These are phyloP conservation scores for Aelia acuminata DNA, from an alignment of 2,888 invertebrate genomes.

Conservation along the genomic window DNA sequence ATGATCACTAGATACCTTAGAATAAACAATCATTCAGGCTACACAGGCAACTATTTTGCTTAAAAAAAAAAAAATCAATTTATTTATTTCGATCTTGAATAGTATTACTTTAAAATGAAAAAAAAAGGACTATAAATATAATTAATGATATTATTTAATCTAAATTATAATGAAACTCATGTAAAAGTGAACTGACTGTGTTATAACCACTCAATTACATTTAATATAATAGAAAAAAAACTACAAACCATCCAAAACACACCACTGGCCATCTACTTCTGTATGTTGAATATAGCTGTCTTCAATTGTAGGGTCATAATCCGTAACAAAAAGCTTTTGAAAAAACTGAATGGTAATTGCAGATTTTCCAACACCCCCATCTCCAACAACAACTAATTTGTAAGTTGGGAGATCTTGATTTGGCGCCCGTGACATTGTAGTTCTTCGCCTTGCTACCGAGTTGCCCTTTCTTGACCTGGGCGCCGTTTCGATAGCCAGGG, in stretches of 20 bases:
- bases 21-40: too few species aligned
- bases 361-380: conserved; percentile 95
- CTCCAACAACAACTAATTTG: conserved; percentile 93
- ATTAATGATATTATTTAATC: neutral
- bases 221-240: conserved; percentile 22
- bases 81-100: neutral
- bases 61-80: neutral
- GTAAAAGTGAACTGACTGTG: too few species aligned
- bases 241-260: conserved; percentile 85
- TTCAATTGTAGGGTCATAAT: conserved; percentile 96
- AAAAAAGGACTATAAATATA: neutral
- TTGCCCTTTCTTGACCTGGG: conserved; percentile 53
- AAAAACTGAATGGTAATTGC: conserved; percentile 98
- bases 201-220: neutral
- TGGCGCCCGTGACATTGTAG: conserved; percentile 70
- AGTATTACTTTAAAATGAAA: neutral
- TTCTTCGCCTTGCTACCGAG: conserved; percentile 55
- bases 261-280: conserved; percentile 93
- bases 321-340: conserved; percentile 93
- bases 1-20: too few species aligned
- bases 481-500: conserved; percentile 56
- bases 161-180: neutral
- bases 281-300: conserved; percentile 96
- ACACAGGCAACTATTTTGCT: neutral
- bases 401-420: conserved; percentile 72